Evolutionary conservation across 2,888 invertebrate genomes (phyloP), one percentile per base, ranked within the genome.

Genomic region (Lymantria dispar): DNA sequence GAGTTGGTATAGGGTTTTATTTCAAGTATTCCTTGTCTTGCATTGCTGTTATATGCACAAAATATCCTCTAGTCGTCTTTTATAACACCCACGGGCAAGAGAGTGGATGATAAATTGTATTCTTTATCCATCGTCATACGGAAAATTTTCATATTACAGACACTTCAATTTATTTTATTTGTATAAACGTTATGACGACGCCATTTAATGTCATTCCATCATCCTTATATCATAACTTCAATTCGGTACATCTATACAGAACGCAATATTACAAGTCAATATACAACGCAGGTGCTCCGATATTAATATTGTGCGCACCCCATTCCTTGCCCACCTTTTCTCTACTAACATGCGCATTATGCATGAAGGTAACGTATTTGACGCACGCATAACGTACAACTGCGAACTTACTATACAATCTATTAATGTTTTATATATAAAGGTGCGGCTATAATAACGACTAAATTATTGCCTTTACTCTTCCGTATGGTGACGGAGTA

Each of bases 301-400:
- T 68, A 68, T 70, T 66, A 70, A 69, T 72, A 70, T 65, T 57
- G 58, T 50, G 54, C 8, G 54, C 43, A 30, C 48, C 15, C 41
- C 39, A 29, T 15, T 47, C 61, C 58, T 8, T 8, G 2, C 15
- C 41, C 22, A 3, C 29, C 29, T 7, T 11, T 41, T 11, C 11
- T 9, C 43, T 30, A 31, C 54, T 66, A 60, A 63, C 74, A 73
- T 76, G 76, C 74, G 78, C 78, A 79, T 80, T 68, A 78, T 78
- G 70, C 63, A 77, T 79, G 77, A 78, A 71, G 57, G 60, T 56
- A 58, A 58, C 60, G 62, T 56, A 59, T 65, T 67, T 64, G 61
- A 62, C 62, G 54, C 60, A 65, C 66, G 68, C 65, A 59, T 54
- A 51, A 53, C 59, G 51, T 60, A 56, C 41, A 45, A 29, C 52